These are phyloP conservation scores for Bathynomus jamesi DNA, from an alignment of 1,140 invertebrate species.

Conservation along the genomic window DNA sequence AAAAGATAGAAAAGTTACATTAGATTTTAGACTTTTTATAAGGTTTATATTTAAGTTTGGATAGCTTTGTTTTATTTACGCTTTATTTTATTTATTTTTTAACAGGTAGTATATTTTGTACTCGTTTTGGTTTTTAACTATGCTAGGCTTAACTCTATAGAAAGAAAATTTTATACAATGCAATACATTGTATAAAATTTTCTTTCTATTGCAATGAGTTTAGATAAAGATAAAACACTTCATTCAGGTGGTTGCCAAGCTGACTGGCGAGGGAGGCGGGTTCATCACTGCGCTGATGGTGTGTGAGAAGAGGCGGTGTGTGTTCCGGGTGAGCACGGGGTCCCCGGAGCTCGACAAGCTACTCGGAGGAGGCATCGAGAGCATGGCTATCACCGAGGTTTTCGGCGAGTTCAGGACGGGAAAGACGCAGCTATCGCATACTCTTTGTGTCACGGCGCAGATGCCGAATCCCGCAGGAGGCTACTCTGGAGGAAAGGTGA, in stretches of 20 bases:
- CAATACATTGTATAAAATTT: neutral
- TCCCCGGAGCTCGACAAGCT: conserved; percentile 90
- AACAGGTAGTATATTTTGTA: too few relatives aligned
- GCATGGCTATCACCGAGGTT: conserved; percentile 98
- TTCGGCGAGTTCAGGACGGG: conserved; percentile 93
- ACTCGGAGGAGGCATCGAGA: conserved; percentile 94
- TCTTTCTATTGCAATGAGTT: neutral
- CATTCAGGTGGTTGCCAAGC: conserved; percentile 27
- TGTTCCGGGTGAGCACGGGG: conserved; percentile 69
- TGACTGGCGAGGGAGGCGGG: conserved; percentile 42
- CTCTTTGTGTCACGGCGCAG: conserved; percentile 67
- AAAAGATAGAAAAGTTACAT: too few relatives aligned
- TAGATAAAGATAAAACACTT: neutral
- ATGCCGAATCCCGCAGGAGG: conserved; percentile 55
- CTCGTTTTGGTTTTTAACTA: too few relatives aligned
- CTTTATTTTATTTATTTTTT: too few relatives aligned
- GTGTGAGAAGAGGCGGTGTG: conserved; percentile 58
- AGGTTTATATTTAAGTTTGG: too few relatives aligned
- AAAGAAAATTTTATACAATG: too few relatives aligned
- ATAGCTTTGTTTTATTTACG: too few relatives aligned
- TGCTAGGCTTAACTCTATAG: too few relatives aligned
- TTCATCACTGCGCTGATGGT: conserved; percentile 70
- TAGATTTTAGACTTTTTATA: too few relatives aligned
- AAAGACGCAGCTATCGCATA: conserved; percentile 70
- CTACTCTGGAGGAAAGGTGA: conserved; percentile 68